Evolutionary conservation across 2,797 vertebrate species (phyloP), one percentile per base, ranked within the genome.

Genomic region (Tangara arthus): DNA sequence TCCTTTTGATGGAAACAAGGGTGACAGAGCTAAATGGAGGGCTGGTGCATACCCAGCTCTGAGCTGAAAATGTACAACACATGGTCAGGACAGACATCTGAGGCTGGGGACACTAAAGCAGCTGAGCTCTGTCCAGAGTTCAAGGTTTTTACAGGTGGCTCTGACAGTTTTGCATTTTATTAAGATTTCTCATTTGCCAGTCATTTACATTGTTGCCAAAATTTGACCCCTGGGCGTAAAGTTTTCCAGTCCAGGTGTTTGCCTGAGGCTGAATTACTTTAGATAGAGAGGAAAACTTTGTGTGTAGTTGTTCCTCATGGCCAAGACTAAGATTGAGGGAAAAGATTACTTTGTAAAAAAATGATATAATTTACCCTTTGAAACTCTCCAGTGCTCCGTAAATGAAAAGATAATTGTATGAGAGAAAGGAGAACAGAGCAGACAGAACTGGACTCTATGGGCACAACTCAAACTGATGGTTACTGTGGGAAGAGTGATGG

Each of bases 221-320:
- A 65, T 76, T 59, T 90, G 89, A 88, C 91, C 87, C 56, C 39
- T 84, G 90, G 52, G 79, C 85, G 23, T 89, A 41, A 92, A 78
- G 21, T 85, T 97, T 95, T 95, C 91, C 91, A 85, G 16, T 70
- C 91, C 94, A 92, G 82, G 87, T 96, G 95, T 81, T 91, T 83
- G 92, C 94, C 89, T 92, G 46, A 60, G 84, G 93, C 93, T 71
- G 60, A 87, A 50, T 82, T 53, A 64, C 75, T 95, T 90, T 19
- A 39, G 82, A 79, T 90, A 37, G 73, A 44, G 39, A 56, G 64
- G 28, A 80, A 71, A 92, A 83, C 34, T 82, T 82, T 3, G 12
- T 77, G 12, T 77, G 53, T 75, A 64, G 20, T 27, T 68, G 28
- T 59, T 91, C 34, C 12, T 81, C 6, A 1, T 91, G 72, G 59